These are phyloP conservation scores for Sula dactylatra DNA, from an alignment of 2,113 vertebrate species.

Conservation along the genomic window DNA sequence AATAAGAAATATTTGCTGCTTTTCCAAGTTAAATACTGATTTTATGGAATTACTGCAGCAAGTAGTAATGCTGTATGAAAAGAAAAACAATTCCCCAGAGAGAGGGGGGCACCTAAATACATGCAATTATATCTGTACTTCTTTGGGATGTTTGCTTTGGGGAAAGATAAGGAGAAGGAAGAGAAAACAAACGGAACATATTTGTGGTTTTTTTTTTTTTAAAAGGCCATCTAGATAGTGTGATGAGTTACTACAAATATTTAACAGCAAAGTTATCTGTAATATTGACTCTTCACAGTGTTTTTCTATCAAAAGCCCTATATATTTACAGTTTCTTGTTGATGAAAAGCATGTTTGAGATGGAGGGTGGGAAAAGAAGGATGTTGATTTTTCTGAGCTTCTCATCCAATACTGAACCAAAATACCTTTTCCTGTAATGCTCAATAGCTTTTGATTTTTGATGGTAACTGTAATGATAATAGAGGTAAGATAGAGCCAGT, in stretches of 20 bases:
- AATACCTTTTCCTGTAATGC: neutral
- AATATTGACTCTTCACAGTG: neutral
- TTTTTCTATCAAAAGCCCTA: neutral
- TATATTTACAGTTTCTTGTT: neutral
- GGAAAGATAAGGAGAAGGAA: neutral
- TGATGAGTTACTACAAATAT: neutral
- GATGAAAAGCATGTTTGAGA: neutral
- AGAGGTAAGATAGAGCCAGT: neutral
- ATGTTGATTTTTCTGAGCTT: neutral
- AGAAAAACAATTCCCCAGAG: neutral
- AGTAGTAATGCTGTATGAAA: neutral
- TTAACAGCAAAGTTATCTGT: neutral
- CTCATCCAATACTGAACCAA: neutral
- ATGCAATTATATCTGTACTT: neutral
- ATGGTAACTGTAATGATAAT: neutral
- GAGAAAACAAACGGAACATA: neutral
- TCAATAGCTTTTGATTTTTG: neutral
- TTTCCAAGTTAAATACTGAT: neutral
- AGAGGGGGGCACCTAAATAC: neutral
- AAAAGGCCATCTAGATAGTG: neutral
- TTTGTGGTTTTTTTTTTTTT: neutral
- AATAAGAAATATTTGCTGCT: neutral
- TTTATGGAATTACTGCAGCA: neutral
- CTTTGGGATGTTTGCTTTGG: neutral
- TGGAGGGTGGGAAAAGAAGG: neutral